phyloP scores from a whole-genome alignment of 2,113 vertebrate genomes.

The Glaucidium brasilianum region DNA sequence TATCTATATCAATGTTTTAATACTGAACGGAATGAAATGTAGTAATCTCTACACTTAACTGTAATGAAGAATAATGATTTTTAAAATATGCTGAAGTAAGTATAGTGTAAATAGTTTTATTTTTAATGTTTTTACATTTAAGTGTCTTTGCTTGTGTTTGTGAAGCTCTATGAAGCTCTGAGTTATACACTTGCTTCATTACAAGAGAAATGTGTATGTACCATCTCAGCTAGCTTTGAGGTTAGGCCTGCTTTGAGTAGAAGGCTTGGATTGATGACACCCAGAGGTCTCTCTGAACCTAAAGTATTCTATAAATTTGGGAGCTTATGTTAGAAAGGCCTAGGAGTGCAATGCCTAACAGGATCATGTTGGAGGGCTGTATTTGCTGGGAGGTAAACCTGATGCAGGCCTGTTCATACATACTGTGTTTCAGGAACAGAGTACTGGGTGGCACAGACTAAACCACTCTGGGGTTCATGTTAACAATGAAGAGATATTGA shows the following conservation, averaged over 20 bases:
- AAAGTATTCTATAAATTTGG: not conserved
- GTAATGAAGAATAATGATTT: not conserved
- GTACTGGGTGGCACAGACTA: not conserved
- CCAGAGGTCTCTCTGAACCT: not conserved
- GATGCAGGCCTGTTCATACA: not conserved
- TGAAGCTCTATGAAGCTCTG: not conserved
- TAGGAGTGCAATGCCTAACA: not conserved
- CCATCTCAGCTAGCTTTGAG: not conserved
- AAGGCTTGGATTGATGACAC: fast-evolving
- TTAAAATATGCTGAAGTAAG: not conserved
- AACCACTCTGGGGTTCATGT: not conserved
- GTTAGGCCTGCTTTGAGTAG: not conserved
- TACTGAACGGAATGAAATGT: not conserved
- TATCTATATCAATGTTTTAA: not conserved
- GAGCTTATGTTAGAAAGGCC: not conserved
- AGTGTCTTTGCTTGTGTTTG: not conserved
- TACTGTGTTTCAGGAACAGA: not conserved
- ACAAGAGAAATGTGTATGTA: not conserved
- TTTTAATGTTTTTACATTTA: not conserved
- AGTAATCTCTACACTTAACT: not conserved
- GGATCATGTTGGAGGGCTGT: not conserved
- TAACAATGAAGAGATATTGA: not conserved
- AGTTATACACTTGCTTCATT: not conserved
- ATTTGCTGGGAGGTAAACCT: not conserved
- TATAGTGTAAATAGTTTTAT: not conserved